Evolutionary conservation across 2,113 vertebrate genomes (phyloP).

Genomic region (Thymallus thymallus): DNA sequence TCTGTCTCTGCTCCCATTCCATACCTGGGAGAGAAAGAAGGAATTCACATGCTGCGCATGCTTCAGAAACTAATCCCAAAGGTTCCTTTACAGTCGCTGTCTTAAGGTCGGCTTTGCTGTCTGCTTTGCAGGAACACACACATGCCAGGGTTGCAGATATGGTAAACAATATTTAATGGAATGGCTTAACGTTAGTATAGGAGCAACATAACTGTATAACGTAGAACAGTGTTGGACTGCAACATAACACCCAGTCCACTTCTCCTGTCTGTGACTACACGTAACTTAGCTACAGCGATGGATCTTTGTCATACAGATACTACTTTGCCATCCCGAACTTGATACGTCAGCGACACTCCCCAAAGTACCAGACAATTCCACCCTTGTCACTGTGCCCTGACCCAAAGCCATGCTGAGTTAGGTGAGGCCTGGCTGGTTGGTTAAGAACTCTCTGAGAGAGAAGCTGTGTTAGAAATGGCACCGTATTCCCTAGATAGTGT

Average conservation of each 20-base stretch:
- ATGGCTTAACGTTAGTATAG: neutral
- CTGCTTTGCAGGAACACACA: too few relatives aligned
- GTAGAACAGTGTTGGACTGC: neutral
- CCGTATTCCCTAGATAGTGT: too few relatives aligned
- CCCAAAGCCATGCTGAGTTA: neutral
- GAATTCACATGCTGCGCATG: neutral
- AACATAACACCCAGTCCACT: too few relatives aligned
- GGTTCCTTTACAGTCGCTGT: neutral
- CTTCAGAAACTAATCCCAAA: neutral
- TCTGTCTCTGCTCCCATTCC: neutral
- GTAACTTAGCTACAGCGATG: too few relatives aligned
- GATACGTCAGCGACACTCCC: neutral
- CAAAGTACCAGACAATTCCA: neutral
- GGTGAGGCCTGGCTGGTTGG: neutral
- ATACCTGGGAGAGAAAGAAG: neutral
- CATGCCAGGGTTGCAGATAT: too few relatives aligned
- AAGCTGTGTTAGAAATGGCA: neutral
- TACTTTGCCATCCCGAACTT: neutral
- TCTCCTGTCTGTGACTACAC: neutral
- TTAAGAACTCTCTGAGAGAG: neutral
- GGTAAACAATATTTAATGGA: neutral
- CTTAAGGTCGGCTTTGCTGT: neutral
- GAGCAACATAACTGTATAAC: neutral
- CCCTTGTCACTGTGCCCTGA: neutral
- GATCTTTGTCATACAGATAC: neutral